Evolutionary conservation across 1,140 invertebrate species (phyloP).

Genomic region (Leptopilina clavipes): DNA sequence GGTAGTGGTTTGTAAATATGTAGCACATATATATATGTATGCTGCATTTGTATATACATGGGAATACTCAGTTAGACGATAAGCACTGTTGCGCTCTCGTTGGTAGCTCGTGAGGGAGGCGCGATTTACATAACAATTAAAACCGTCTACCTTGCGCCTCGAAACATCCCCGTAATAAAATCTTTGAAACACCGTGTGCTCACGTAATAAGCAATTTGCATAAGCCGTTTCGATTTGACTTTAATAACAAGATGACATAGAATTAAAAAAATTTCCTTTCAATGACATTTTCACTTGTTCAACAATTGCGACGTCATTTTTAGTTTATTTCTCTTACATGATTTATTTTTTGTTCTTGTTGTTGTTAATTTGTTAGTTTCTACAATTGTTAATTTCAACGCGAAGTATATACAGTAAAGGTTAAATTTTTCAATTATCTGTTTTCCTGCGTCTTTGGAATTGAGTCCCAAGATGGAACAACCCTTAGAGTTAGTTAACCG

Average conservation of each 20-base stretch:
- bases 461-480: no score
- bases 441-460: no score
- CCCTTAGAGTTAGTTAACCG: no score
- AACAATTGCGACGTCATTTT: no score
- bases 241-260: constrained; percentile 17
- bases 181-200: constrained; percentile 33
- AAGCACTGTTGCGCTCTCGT: constrained; percentile 22
- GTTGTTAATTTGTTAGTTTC: no score
- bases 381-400: no score
- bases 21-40: background rate
- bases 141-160: constrained; percentile 21
- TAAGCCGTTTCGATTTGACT: constrained; percentile 19
- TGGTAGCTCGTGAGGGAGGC: constrained; percentile 23
- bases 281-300: background rate
- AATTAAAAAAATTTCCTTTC: background rate
- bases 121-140: constrained; percentile 34
- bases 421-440: no score
- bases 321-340: no score
- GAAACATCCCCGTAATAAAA: constrained; percentile 18
- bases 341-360: no score
- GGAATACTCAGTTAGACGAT: constrained; percentile 24
- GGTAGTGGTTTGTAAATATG: no score
- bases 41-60: background rate
- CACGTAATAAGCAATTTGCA: constrained; percentile 33
- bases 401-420: no score